These are phyloP conservation scores for Netelia fuscicornis DNA, from an alignment of 2,888 invertebrate genomes.

Conservation along the genomic window DNA sequence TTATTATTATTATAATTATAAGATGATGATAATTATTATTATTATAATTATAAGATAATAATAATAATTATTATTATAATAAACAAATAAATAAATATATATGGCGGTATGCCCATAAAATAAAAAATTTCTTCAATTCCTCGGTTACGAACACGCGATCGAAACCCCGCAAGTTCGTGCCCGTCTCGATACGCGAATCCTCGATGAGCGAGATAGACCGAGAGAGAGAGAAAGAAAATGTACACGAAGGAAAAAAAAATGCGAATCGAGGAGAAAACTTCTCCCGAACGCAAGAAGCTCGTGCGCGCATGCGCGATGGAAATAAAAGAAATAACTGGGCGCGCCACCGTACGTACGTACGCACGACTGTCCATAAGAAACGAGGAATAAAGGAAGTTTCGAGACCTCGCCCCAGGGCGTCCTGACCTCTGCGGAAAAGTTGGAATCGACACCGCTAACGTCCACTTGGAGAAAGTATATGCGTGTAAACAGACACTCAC, in stretches of 20 bases:
- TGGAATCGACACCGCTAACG: constrained; percentile 38
- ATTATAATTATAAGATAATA: no score
- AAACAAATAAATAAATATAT: background rate
- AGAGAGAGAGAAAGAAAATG: no score
- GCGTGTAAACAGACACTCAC: background rate
- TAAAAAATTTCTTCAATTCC: background rate
- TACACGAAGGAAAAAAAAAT: constrained; percentile 2
- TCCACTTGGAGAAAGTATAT: constrained; percentile 57
- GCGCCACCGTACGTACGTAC: constrained; percentile 14
- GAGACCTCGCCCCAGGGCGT: constrained; percentile 58
- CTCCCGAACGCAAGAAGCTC: constrained; percentile 6
- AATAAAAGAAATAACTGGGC: constrained; percentile 9
- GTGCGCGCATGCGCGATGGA: no score
- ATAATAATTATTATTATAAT: background rate
- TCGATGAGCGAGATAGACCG: background rate
- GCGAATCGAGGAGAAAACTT: constrained; percentile 50
- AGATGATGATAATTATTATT: no score
- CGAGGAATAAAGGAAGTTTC: constrained; percentile 18
- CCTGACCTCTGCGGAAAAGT: constrained; percentile 61
- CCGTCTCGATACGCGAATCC: constrained; percentile 17
- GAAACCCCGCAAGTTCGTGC: constrained; percentile 6
- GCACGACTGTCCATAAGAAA: background rate
- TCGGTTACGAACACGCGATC: constrained; percentile 20
- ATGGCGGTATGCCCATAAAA: background rate
- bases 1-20: no score